Evolutionary conservation across 2,797 vertebrate species (phyloP), one percentile per base, ranked within the genome.

Genomic region (Crenichthys baileyi): DNA sequence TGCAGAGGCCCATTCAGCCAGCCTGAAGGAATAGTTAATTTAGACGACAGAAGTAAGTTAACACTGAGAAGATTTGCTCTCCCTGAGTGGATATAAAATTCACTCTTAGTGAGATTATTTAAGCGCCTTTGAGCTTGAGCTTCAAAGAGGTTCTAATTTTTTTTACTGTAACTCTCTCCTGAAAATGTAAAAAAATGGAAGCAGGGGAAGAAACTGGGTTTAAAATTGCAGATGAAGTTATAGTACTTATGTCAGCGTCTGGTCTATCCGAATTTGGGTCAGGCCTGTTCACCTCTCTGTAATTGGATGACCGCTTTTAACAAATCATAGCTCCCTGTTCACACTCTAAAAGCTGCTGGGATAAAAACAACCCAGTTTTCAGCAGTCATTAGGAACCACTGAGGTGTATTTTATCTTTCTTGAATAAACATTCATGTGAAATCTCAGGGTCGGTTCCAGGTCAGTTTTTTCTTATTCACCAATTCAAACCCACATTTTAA

Each of bases 11-110:
- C 75, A 31, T 44, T 85, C 77, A 88, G 83, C 87, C 85, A 80
- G 87, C 91, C 89, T 89, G 76, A 85, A 94, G 93, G 87, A 92
- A 92, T 70, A 83, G 88, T 90, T 94, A 68, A 94, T 94, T 93
- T 91, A 91, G 89, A 92, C 86, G 93, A 93, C 93, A 92, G 91
- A 83, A 89, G 89, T 77, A 89, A 91, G 93, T 94, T 94, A 94
- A 90, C 92, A 73, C 83, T 71, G 85, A 79, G 89, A 91, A 89
- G 91, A 93, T 93, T 91, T 92, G 89, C 88, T 92, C 88, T 91
- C 91, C 91, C 91, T 70, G 89, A 88, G 90, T 92, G 91, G 89
- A 94, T 91, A 92, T 94, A 92, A 93, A 93, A 94, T 92, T 92
- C 73, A 70, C 89, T 90, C 88, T 88, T 90, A 87, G 90, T 85